Base-by-base conservation (phyloP, 2,113 vertebrate species). In the Galemys pyrenaicus region DNA sequence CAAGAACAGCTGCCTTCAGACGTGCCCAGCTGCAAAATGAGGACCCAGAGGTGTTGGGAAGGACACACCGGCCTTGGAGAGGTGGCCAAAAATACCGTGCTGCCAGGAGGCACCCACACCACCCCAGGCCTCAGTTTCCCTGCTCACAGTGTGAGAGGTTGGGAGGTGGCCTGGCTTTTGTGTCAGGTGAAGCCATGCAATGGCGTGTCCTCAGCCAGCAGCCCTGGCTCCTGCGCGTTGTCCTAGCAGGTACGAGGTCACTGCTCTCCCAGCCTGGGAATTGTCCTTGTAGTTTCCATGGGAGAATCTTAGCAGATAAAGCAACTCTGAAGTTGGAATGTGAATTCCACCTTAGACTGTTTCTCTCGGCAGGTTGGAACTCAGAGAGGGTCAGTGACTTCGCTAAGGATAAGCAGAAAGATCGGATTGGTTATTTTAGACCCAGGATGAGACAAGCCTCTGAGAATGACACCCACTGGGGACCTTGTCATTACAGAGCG, bases 1-100 rank as follows among this genome's bases (percentile, higher is more conserved):
- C 2, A 58, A 92, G 73, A 91, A 80, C 96, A 95, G 96, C 91
- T 91, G 91, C 74, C 58, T 74, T 58, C 73, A 13, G 6, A 81
- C 4, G 2, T 82, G 94, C 80, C 44, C 65, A 41, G 93, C 51
- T 94, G 49, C 82, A 68, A 67, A 85, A 94, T 70, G 91, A 92
- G 56, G 81, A 60, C 24, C 58, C 30, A 26, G 5, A 32, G 41
- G 78, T 75, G 58, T 54, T 1, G 2, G n/a, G 79, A 91, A 95
- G 65, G 86, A 89, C 49, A n/a, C 15, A 82, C 79, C 44, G 13
- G 74, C n/a, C 73, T 71, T 32, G 60, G 41, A 35, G 71, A 37
- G n/a, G 22, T 37, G n/a, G 17, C 37, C 67, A 1, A 51, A 41
- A 24, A 24, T 20, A 85, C 20, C 26, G 12, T 1, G 51, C 58